Base-by-base conservation (phyloP, 2,888 invertebrate genomes). In the Odontocolon sp. region DNA sequence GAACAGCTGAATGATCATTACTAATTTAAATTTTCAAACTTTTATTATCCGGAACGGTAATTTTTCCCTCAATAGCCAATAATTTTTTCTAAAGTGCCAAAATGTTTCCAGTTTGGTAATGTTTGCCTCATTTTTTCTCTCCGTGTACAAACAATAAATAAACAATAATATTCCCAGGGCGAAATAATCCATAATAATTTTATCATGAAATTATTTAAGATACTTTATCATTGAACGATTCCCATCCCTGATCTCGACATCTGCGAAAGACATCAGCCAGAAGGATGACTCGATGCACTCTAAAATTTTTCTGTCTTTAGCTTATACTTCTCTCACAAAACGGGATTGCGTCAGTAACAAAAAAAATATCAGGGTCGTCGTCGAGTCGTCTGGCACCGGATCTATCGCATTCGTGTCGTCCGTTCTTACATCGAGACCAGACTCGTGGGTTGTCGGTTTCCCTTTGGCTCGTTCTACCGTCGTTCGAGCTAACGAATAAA, bases 341-440 rank as follows among this genome's bases (percentile, higher is more conserved):
- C 28, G 42, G n/a, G 57, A 70, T 76, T 76, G 70, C 70, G 70
- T 76, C 72, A 77, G 72, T 63, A 57, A 67, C 68, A 33, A 77
- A 64, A 72, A 47, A 56, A 63, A 69, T 42, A 71, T 50, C 63
- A 47, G 47, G 56, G 31, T 59, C 66, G 61, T 42, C 40, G 77
- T 36, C 71, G 45, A 38, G 50, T 47, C 47, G 31, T 9, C 18
- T 28, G 14, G 9, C 28, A 38, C 28, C 59, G 23, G 16, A 33
- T 45, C 61, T 38, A n/a, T 14, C 38, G 63, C 68, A 21, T 40
- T 42, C 45, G 16, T 57, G 57, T 68, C 72, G 59, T 18, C 47
- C n/a, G 26, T 31, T 64, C 50, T 57, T 63, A 47, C 56, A 63
- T 54, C n/a, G 73, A 54, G 52, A 38, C 42, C 56, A 28, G 42